phyloP scores from a whole-genome alignment of 2,113 vertebrate species.

The Sminthopsis crassicaudata region DNA sequence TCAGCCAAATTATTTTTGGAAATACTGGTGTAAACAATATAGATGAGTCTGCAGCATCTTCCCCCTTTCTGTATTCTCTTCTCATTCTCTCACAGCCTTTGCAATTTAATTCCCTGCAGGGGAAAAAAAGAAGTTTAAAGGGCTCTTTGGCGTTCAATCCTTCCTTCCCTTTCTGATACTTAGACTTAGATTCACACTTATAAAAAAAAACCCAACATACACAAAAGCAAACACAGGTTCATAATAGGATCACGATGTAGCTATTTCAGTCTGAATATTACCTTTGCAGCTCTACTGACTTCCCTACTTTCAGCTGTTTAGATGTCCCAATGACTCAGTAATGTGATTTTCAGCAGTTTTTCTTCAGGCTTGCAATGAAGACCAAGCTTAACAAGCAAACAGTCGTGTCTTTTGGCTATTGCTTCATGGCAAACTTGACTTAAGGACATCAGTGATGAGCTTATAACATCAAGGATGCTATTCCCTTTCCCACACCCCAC shows the following conservation, averaged over 20 bases:
- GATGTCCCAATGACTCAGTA: conserved; percentile 7
- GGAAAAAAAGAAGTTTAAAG: neutral
- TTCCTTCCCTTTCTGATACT: neutral
- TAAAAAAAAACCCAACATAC: neutral
- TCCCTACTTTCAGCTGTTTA: neutral
- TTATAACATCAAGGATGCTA: neutral
- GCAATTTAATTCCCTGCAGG: conserved; percentile 27
- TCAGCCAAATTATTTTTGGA: neutral
- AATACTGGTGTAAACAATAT: neutral
- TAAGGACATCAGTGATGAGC: neutral
- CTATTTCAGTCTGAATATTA: neutral
- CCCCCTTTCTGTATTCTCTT: neutral
- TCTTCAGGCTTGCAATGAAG: neutral
- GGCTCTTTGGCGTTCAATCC: conserved; percentile 1
- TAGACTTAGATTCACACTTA: neutral
- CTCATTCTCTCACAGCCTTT: conserved; percentile 12
- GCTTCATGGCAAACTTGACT: neutral
- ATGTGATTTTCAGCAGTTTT: conserved; percentile 35
- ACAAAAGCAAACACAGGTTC: accelerated
- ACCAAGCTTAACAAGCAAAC: conserved; percentile 34
- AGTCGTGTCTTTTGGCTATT: conserved; percentile 16
- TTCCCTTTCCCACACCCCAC: neutral
- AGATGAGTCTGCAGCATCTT: neutral
- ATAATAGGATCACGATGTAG: accelerated
- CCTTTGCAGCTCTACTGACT: neutral